Evolutionary conservation across 2,113 vertebrate genomes (phyloP).

Genomic region (Charina bottae): DNA sequence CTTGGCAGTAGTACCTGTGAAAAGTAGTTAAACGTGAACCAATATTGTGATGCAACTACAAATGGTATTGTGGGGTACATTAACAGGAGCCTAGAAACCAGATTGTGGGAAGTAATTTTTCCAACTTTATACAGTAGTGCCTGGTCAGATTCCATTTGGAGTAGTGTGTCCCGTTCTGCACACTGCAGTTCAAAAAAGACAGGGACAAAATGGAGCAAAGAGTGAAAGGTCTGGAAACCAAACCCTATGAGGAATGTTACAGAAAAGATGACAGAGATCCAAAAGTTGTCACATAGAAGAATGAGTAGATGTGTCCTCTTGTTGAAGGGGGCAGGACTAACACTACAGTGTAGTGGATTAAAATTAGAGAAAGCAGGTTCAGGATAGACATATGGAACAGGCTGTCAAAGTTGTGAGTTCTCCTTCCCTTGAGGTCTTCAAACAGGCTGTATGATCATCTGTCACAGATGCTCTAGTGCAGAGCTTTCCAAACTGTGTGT

Average conservation of each 20-base stretch:
- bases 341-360: background rate
- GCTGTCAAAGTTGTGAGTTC: background rate
- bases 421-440: background rate
- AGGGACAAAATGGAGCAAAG: background rate
- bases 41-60: background rate
- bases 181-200: background rate
- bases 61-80: background rate
- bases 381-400: background rate
- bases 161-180: background rate
- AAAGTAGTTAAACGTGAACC: background rate
- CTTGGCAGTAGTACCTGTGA: background rate
- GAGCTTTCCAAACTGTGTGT: too few species aligned
- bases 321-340: background rate
- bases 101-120: background rate
- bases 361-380: background rate
- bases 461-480: background rate
- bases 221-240: background rate
- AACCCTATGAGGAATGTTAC: background rate
- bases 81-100: background rate
- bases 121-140: background rate
- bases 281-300: background rate
- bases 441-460: background rate
- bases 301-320: background rate
- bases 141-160: background rate
- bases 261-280: background rate